These are phyloP conservation scores for Ceyx erithaca DNA, from an alignment of 2,797 vertebrate genomes.

Conservation along the genomic window DNA sequence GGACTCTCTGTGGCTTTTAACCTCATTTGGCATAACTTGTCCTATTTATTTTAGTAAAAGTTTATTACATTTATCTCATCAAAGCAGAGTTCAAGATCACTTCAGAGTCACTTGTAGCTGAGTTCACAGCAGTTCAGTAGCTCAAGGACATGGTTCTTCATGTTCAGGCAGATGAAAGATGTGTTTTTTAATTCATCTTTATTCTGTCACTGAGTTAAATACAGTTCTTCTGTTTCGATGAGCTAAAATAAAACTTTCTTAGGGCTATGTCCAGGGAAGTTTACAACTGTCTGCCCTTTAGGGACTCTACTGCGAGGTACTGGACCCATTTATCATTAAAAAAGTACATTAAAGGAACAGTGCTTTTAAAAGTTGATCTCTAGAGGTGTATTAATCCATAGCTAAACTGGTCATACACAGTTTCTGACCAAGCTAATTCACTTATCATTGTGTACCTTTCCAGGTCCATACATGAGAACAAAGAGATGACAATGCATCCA, in stretches of 20 bases:
- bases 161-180: neutral
- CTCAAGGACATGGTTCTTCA: neutral
- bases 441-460: neutral
- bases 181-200: neutral
- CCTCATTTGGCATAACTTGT: neutral
- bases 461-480: neutral
- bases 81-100: neutral
- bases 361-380: neutral
- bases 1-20: neutral
- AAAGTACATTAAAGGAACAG: neutral
- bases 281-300: neutral
- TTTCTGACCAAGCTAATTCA: neutral
- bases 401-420: neutral
- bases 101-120: neutral
- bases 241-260: conserved; percentile 17
- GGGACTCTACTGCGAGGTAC: neutral
- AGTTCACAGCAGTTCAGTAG: neutral
- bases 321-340: neutral
- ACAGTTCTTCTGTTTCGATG: neutral
- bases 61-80: neutral
- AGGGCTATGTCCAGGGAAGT: neutral
- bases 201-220: neutral
- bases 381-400: neutral
- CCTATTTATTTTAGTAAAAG: conserved; percentile 11
- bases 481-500: neutral